Conservation (phyloP, 2,797 vertebrate genomes). For the Gorsachius magnificus region DNA sequence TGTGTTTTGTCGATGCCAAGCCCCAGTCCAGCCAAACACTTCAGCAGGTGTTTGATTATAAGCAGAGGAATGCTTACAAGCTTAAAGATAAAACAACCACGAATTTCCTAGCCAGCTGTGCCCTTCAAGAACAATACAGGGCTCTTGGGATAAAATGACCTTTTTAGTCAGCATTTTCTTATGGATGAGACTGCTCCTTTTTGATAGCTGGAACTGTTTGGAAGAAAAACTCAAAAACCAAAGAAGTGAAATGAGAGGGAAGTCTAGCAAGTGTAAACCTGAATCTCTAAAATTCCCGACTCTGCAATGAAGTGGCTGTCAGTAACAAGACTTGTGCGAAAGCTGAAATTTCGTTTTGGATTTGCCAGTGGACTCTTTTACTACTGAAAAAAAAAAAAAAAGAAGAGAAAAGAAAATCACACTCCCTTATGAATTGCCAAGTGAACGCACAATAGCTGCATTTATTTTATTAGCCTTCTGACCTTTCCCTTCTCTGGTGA, state of each 20-base stretch:
- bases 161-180: background rate
- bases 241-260: background rate
- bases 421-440: slow-evolving; percentile 3
- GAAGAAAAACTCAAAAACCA: background rate
- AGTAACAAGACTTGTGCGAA: background rate
- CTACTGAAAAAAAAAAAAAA: background rate
- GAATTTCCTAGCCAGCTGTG: background rate
- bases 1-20: background rate
- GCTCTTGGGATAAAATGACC: background rate
- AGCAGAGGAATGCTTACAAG: background rate
- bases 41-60: background rate
- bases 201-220: background rate
- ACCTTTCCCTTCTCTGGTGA: slow-evolving; percentile 56
- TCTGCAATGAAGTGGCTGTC: background rate
- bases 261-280: background rate
- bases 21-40: background rate
- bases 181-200: background rate
- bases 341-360: slow-evolving; percentile 2
- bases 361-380: background rate
- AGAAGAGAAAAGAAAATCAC: background rate
- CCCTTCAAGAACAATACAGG: background rate
- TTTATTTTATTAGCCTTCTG: slow-evolving; percentile 66
- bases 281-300: background rate
- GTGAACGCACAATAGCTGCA: slow-evolving; percentile 7
- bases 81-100: background rate